Evolutionary conservation across 2,797 vertebrate species (phyloP), one percentile per base, ranked within the genome.

Genomic region (Merluccius polli): DNA sequence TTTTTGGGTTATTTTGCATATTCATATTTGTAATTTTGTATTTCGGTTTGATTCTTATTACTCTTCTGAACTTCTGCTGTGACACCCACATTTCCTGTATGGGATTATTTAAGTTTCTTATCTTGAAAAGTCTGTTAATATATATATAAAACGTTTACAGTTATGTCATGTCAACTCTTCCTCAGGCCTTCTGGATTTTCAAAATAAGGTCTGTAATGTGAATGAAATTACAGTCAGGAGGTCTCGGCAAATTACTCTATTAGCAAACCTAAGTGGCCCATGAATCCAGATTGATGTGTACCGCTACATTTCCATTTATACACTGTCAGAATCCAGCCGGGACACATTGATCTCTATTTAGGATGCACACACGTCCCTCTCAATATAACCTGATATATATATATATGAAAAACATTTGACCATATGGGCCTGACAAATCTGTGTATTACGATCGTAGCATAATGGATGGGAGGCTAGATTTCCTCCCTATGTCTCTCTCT

Each of bases 311-410:
- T 65, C 59, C 59, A 27, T 65, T 65, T 12, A 27, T 4, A 65
- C 59, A 27, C 59, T 65, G 59, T 65, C 59, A 65, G n/a, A 27
- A 65, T 27, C 8, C 59, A 65, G 24, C 59, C n/a, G 11, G 59
- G 10, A 65, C 59, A 27, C 59, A 65, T 65, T 65, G 59, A 65
- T 65, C 59, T 65, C 59, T 13, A 65, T 65, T 65, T 27, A 12
- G 59, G 24, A 65, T 24, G n/a, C 59, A 65, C 59, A 65, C 59
- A 27, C 59, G 59, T 65, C 59, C 59, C 59, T 65, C 59, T 65
- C 59, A 65, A 65, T 27, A 27, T 27, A 65, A 65, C n/a, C n/a
- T 65, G 59, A 65, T 65, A 65, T 65, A 65, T 65, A 65, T 65
- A 12, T n/a, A n/a, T n/a, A n/a, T n/a, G n/a, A 27, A 65, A 65